Conservation (phyloP, 2,888 invertebrate species). For the Eretmocerus hayati region DNA sequence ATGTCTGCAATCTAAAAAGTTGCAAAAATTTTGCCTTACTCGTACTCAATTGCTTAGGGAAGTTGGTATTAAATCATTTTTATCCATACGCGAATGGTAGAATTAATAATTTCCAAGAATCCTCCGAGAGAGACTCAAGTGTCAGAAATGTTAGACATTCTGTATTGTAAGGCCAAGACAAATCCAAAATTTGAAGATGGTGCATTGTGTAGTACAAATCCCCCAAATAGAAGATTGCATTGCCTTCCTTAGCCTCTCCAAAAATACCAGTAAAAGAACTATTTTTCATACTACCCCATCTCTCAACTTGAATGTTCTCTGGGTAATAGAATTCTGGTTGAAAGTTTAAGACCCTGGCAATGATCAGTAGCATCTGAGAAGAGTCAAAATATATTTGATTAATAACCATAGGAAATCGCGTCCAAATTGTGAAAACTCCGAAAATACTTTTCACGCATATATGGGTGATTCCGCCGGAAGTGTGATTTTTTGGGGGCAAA, state of each 20-base stretch:
- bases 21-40: no score
- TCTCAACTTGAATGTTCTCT: conserved; percentile 53
- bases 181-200: conserved; percentile 62
- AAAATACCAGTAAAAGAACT: conserved; percentile 65
- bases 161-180: conserved; percentile 71
- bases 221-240: conserved; percentile 68
- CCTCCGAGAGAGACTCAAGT: conserved; percentile 71
- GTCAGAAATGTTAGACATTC: conserved; percentile 80
- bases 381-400: no score
- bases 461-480: no score
- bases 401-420: no score
- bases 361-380: conserved; percentile 58
- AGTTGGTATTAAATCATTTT: no score
- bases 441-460: no score
- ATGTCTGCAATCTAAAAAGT: conserved; percentile 59
- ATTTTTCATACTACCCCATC: conserved; percentile 64
- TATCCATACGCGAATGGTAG: conserved; percentile 64
- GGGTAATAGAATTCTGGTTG: conserved; percentile 61
- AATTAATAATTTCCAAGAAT: conserved; percentile 77
- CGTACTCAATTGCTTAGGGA: no score
- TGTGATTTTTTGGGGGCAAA: no score
- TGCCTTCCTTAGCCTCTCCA: conserved; percentile 63
- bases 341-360: conserved; percentile 68
- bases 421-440: no score
- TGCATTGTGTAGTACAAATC: conserved; percentile 70